Base-by-base conservation (phyloP, 2,113 vertebrate genomes). In the Oreotrochilus melanogaster region DNA sequence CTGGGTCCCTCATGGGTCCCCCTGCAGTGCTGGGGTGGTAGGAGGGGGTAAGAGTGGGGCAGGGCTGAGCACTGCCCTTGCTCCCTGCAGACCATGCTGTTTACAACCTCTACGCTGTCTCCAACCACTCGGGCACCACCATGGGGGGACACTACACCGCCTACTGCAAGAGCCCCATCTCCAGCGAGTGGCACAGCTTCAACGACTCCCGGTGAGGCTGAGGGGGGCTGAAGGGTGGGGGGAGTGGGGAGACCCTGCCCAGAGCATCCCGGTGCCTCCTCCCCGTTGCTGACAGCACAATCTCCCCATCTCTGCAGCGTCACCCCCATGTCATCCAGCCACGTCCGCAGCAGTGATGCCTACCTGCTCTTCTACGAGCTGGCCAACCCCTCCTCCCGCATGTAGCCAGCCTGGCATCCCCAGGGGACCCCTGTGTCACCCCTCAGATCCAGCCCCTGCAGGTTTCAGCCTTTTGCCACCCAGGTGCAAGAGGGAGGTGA, bases 311-410 rank as follows among this genome's bases (percentile, higher is more conserved):
- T 75, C 94, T 4, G 0, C 98, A 99, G 99, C 31, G 99, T 99
- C 92, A 99, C 99, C 50, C 98, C 99, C 54, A 99, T 99, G 98
- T 99, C 99, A 86, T 98, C 99, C 97, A 99, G 99, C 98, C 99
- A 99, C 97, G 98, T 99, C 88, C 99, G 98, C 96, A 99, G 98
- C 98, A 99, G 99, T 30, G 99, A 99, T 56, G 99, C 98, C 95
- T 99, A 99, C 66, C 98, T 99, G 95, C 98, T 99, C 97, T 99
- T 99, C 98, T 99, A 99, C 6, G 99, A 99, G 98, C 97, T 99
- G 97, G 98, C 98, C 91, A 98, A 97, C 90, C 98, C 98, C 1
- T 98, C 98, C 92, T 99, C 98, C 53, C 98, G 98, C 92, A 98
- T 98, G 98, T 99, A 98, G 97, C 97, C 93, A 24, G 92, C 82